phyloP scores from a whole-genome alignment of 2,797 vertebrate genomes.

The Urosaurus nigricauda region DNA sequence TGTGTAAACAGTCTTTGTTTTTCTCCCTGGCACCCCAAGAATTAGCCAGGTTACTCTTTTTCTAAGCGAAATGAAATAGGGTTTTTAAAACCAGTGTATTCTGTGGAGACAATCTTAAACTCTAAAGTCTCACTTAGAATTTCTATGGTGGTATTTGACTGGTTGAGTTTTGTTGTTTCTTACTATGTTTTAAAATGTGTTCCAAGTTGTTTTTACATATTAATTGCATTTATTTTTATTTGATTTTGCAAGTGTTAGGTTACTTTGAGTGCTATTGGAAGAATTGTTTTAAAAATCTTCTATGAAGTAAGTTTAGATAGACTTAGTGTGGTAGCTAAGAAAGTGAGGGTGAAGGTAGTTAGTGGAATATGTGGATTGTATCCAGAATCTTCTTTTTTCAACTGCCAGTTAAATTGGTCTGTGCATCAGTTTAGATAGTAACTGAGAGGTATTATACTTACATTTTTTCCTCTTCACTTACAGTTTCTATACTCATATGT shows the following conservation, averaged over 20 bases:
- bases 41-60: neutral
- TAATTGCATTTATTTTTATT: too few species aligned
- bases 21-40: neutral
- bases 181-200: too few species aligned
- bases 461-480: too few species aligned
- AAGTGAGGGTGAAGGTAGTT: neutral
- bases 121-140: too few species aligned
- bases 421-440: neutral
- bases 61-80: neutral
- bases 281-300: neutral
- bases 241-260: too few species aligned
- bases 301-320: neutral
- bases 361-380: neutral
- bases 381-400: neutral
- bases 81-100: too few species aligned
- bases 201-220: too few species aligned
- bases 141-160: too few species aligned
- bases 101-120: too few species aligned
- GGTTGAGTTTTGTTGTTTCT: too few species aligned
- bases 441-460: conserved; percentile 38
- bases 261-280: too few species aligned
- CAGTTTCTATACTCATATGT: conserved; percentile 38
- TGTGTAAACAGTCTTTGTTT: neutral
- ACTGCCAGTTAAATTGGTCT: neutral
- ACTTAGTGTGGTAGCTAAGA: neutral